Conservation (phyloP, 2,888 invertebrate genomes). For the Crepidodera aurea region DNA sequence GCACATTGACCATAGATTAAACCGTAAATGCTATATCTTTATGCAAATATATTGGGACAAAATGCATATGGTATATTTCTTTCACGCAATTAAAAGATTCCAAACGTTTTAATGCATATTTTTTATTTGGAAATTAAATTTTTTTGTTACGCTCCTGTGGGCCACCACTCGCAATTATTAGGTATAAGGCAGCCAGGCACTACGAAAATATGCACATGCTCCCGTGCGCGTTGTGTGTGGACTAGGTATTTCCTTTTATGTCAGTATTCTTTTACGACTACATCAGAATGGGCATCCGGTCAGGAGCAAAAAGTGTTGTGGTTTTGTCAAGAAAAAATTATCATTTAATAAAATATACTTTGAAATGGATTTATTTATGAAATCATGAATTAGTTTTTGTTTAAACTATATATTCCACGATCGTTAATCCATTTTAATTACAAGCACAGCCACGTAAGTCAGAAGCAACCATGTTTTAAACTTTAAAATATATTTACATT, state of each 20-base stretch:
- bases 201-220: conserved; percentile 32
- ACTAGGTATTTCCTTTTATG: conserved; percentile 31
- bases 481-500: no score
- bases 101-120: no score
- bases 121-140: no score
- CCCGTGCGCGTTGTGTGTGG: conserved; percentile 17
- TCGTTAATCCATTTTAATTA: no score
- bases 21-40: no score
- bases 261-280: conserved; percentile 22
- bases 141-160: conserved; percentile 14
- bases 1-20: no score
- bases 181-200: conserved; percentile 21
- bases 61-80: no score
- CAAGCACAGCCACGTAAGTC: no score
- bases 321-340: conserved; percentile 17
- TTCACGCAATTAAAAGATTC: no score
- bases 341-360: conserved; percentile 19
- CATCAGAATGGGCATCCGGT: conserved; percentile 28
- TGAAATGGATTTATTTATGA: conserved; percentile 5
- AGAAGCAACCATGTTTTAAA: no score
- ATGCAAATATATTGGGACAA: no score
- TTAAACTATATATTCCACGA: no score
- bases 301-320: conserved; percentile 29
- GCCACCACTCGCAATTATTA: conserved; percentile 33
- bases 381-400: background rate